phyloP scores from a whole-genome alignment of 2,113 vertebrate species.

The Syngnathus scovelli region DNA sequence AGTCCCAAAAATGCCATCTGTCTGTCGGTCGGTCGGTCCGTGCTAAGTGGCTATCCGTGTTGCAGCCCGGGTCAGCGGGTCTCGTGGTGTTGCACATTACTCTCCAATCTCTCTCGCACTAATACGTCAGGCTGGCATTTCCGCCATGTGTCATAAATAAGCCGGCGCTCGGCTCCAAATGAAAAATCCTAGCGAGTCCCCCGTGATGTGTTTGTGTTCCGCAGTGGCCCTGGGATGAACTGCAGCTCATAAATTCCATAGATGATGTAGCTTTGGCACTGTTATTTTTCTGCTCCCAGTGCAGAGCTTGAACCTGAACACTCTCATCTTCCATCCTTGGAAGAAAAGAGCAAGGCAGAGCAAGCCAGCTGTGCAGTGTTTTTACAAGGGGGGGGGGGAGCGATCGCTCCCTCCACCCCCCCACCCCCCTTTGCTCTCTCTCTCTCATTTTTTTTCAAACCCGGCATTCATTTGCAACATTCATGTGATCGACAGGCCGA shows the following conservation, averaged over 20 bases:
- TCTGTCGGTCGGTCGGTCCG: conserved; percentile 41
- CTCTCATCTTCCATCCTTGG: conserved; percentile 50
- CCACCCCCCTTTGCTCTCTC: neutral
- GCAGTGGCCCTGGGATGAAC: conserved; percentile 70
- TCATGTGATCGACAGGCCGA: conserved; percentile 73
- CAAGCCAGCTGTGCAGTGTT: conserved; percentile 45
- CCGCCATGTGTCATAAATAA: conserved; percentile 73
- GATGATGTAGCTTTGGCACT: conserved; percentile 71
- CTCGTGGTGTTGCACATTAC: conserved; percentile 56
- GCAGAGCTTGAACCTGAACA: conserved; percentile 49
- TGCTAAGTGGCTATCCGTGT: conserved; percentile 55
- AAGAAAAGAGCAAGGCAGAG: conserved; percentile 41
- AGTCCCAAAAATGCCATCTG: neutral
- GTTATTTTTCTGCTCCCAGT: conserved; percentile 60
- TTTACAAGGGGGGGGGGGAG: conserved; percentile 36
- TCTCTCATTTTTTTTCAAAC: conserved; percentile 35
- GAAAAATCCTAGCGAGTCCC: conserved; percentile 68
- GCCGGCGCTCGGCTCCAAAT: conserved; percentile 60
- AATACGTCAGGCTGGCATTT: conserved; percentile 68
- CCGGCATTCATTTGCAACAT: conserved; percentile 65
- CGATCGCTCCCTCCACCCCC: conserved; percentile 19
- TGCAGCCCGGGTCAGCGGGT: conserved; percentile 59
- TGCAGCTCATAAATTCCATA: conserved; percentile 71
- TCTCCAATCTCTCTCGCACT: conserved; percentile 60
- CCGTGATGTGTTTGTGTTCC: conserved; percentile 72